phyloP scores from a whole-genome alignment of 2,888 invertebrate genomes.

The Nycteola revayana region DNA sequence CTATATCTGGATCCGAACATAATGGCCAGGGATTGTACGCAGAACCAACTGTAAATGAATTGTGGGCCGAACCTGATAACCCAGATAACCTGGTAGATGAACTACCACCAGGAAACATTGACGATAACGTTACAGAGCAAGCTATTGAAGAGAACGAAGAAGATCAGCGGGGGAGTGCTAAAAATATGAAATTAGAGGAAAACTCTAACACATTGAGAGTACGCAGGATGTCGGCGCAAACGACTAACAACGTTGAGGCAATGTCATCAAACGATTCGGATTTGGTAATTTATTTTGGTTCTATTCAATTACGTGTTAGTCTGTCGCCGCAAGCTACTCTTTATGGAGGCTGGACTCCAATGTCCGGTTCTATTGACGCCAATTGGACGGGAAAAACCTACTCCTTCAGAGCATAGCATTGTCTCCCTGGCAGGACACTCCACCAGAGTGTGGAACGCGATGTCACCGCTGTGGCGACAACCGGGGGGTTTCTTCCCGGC shows the following conservation, averaged over 20 bases:
- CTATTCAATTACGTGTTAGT: too few relatives aligned
- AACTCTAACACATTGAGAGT: constrained; percentile 36
- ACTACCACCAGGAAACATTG: constrained; percentile 1
- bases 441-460: too few relatives aligned
- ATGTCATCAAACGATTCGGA: constrained; percentile 21
- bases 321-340: too few relatives aligned
- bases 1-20: constrained; percentile 28
- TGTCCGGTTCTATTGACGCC: too few relatives aligned
- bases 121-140: constrained; percentile 11
- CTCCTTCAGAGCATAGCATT: too few relatives aligned
- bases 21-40: constrained; percentile 18
- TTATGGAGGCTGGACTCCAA: too few relatives aligned
- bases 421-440: too few relatives aligned
- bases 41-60: constrained; percentile 18
- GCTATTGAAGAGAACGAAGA: constrained; percentile 9
- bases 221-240: constrained; percentile 58
- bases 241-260: constrained; percentile 44
- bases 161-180: too few relatives aligned
- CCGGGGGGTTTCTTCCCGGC: too few relatives aligned
- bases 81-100: constrained; percentile 4
- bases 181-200: neutral
- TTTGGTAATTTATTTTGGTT: constrained; percentile 36
- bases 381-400: too few relatives aligned
- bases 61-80: constrained; percentile 20
- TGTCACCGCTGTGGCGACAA: too few relatives aligned